Base-by-base conservation (phyloP, 1,140 invertebrate genomes). In the Thaumatotibia leucotreta region DNA sequence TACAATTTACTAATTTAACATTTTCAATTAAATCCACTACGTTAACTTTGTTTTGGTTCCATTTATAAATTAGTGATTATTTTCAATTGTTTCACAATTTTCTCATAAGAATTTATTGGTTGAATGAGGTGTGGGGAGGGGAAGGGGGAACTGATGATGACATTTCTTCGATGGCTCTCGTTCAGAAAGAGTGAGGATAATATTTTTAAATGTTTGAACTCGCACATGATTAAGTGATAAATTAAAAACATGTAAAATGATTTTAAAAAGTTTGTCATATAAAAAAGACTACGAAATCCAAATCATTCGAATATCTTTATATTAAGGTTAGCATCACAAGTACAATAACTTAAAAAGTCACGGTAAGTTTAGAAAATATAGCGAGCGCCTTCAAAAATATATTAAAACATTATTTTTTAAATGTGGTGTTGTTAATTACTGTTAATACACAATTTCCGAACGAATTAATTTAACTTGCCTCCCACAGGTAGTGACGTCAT, bases 81-180 rank as follows among this genome's bases (percentile, higher is more conserved):
- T 68, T 67, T 76, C 69, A 71, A 63, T 71, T 72, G 64, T 70
- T 72, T 72, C 35, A 31, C 23, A 63, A 58, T 58, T 71, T 76
- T 70, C 54, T 50, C 67, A 66, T 76, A 72, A 61, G 52, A 32
- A 27, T 52, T 45, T 58, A 29, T 58, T 27, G 24, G 29, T 29
- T 29, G 52, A 54, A 61, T 54, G 39, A 71, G 50, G 63, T 58
- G 33, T 65, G 58, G 29, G 65, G 32, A 35, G 63, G 68, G 67
- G 70, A 63, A 64, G 64, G 73, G 66, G 66, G 61, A 58, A 67
- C n/a, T n/a, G 52, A 58, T 58, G 61, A 63, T 35, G 35, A 63
- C 61, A 22, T 35, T 63, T 63, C 61, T 33, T 63, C 32, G 31
- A 63, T 63, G 61, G 35, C 10, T 63, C 17, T 22, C 35, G 35